Percentiles rank a stretch among this genome's conserved stretches.
phyloP scores from a whole-genome alignment of 2,113 vertebrate species.

The Rhinopomastus cyanomelas region DNA sequence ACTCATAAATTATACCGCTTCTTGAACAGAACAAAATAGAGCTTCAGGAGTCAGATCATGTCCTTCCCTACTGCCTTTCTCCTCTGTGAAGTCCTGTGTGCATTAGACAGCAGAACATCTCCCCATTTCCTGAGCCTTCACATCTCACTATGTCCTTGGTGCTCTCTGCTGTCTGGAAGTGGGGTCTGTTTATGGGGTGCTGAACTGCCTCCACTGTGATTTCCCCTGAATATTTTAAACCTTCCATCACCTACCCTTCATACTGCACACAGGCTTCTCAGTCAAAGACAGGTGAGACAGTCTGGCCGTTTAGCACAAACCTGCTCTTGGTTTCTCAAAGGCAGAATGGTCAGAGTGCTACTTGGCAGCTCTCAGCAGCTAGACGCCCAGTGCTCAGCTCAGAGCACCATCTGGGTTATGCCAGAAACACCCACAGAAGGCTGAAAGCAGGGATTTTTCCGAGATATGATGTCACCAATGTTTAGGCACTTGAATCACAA shows the following conservation, averaged over 20 bases:
- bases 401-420: not conserved
- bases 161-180: not conserved
- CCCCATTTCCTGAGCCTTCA: not conserved
- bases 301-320: not conserved
- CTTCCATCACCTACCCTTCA: not conserved
- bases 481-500: not conserved
- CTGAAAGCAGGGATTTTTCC: not conserved
- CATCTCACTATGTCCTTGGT: not conserved
- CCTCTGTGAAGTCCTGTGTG: not conserved
- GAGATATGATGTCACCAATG: not conserved
- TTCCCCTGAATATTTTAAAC: not conserved
- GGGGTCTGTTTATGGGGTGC: not conserved
- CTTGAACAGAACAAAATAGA: not conserved
- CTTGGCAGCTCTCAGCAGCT: not conserved
- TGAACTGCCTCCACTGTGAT: not conserved
- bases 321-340: not conserved
- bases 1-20: not conserved
- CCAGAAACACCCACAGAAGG: not conserved
- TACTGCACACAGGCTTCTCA: not conserved
- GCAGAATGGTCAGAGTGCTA: not conserved
- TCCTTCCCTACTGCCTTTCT: not conserved
- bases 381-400: not conserved
- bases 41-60: not conserved
- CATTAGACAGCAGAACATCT: not conserved
- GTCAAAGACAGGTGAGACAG: not conserved